Conservation (phyloP, 2,888 invertebrate species). For the Eucera pruinosa region DNA sequence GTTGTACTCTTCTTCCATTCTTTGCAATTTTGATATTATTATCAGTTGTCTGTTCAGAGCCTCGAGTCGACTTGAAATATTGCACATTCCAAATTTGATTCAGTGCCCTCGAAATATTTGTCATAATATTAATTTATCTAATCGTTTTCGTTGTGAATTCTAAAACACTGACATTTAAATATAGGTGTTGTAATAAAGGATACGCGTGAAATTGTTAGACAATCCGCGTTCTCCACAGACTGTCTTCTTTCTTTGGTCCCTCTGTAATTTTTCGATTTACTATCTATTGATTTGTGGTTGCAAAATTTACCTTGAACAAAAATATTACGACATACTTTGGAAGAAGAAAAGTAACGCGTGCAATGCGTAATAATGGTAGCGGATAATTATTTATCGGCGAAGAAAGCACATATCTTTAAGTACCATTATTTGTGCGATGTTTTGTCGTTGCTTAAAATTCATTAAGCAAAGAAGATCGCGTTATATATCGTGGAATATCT, state of each 20-base stretch:
- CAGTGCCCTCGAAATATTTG: slow-evolving; percentile 19
- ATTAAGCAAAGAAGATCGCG: slow-evolving; percentile 39
- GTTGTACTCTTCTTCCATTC: slow-evolving; percentile 55
- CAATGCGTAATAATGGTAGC: slow-evolving; percentile 21
- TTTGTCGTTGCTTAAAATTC: slow-evolving; percentile 13
- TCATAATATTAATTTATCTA: slow-evolving; percentile 38
- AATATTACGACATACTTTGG: slow-evolving; percentile 14
- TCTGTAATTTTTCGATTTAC: slow-evolving; percentile 18
- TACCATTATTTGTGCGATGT: slow-evolving; percentile 34
- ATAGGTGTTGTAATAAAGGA: slow-evolving; percentile 3
- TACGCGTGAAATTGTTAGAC: slow-evolving; percentile 27
- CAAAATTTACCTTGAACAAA: slow-evolving; percentile 37
- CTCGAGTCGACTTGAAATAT: slow-evolving; percentile 62
- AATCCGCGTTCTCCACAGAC: not conserved
- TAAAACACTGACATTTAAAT: slow-evolving; percentile 27
- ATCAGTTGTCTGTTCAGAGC: slow-evolving; percentile 61
- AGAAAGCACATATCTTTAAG: not conserved
- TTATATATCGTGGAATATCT: slow-evolving; percentile 72
- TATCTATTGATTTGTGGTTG: not conserved
- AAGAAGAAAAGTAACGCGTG: not conserved
- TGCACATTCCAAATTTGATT: slow-evolving; percentile 60
- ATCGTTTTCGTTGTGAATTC: not conserved
- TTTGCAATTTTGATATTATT: slow-evolving; percentile 61
- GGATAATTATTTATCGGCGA: not conserved
- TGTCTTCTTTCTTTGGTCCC: slow-evolving; percentile 29